These are phyloP conservation scores for Alca torda DNA, from an alignment of 2,797 vertebrate genomes.

Conservation along the genomic window DNA sequence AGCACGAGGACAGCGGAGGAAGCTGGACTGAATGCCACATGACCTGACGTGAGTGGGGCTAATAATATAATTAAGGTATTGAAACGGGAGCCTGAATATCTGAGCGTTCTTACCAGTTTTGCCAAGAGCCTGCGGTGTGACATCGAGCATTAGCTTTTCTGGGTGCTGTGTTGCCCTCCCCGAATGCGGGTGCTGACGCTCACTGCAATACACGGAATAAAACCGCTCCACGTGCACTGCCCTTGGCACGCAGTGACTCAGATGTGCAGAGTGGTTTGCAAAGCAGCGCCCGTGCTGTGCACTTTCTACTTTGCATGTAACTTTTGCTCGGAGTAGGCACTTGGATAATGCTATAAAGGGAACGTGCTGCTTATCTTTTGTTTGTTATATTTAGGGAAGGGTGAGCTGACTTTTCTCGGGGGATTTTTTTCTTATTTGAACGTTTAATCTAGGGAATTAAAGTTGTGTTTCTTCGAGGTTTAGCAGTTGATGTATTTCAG, in stretches of 20 bases:
- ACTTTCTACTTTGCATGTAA: neutral
- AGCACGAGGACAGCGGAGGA: neutral
- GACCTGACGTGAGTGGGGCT: neutral
- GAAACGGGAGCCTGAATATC: neutral
- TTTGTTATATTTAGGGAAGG: neutral
- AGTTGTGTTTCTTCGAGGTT: neutral
- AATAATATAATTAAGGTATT: neutral
- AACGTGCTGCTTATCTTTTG: neutral
- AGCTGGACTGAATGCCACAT: neutral
- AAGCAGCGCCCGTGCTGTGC: neutral
- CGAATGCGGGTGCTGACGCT: neutral
- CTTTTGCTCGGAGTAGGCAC: neutral
- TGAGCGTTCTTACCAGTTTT: neutral
- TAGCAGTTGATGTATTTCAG: neutral
- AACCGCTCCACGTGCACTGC: neutral
- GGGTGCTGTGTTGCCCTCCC: neutral
- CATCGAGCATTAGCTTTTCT: rapidly evolving
- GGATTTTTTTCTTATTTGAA: neutral
- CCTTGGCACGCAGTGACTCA: rapidly evolving
- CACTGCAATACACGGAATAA: rapidly evolving
- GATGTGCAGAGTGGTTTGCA: neutral
- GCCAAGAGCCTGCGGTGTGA: neutral
- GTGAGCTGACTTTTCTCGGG: neutral
- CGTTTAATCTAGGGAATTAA: neutral
- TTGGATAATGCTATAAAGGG: neutral